Base-by-base conservation (phyloP, 2,113 vertebrate species). In the Nerophis lumbriciformis region DNA sequence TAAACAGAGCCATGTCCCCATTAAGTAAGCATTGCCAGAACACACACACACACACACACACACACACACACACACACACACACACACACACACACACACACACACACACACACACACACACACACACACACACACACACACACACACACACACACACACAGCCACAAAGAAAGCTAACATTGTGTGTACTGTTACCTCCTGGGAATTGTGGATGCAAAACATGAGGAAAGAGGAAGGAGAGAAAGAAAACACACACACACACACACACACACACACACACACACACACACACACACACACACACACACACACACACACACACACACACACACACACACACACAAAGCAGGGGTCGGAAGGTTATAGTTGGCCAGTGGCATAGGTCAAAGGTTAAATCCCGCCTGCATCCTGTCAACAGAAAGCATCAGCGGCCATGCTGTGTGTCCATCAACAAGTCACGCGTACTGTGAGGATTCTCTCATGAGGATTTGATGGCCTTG, bases 191-290 rank as follows among this genome's bases (percentile, higher is more conserved):
- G 49, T 66, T 53, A 56, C 45, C 52, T 65, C 58, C 48, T 63
- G 60, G 59, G 48, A 66, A 66, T 60, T 56, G 4, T 66, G 36
- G 35, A 48, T 75, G 19, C 63, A 64, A 80, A 80, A 58, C 5
- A 70, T 63, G 16, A 13, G 53, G 15, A 53, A 60, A 63, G 35
- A 49, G 21, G 57, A 66, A 55, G 59, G 55, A 35, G 19, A 14
- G 15, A 44, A 59, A 69, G 14, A 16, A 47, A 66, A 44, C 28
- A 28, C 28, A 28, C 28, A 28, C 28, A 49, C 68, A 80, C 48
- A 76, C 71, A 80, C 48, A 76, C 71, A 80, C 48, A 76, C 71
- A 80, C 48, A 76, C 71, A 80, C 48, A 76, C 71, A 80, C 48
- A 76, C 71, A 80, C 48, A 44, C 28, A 28, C 28, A 28, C 28